phyloP scores from a whole-genome alignment of 2,113 vertebrate genomes.

The Oncorhynchus gorbuscha region DNA sequence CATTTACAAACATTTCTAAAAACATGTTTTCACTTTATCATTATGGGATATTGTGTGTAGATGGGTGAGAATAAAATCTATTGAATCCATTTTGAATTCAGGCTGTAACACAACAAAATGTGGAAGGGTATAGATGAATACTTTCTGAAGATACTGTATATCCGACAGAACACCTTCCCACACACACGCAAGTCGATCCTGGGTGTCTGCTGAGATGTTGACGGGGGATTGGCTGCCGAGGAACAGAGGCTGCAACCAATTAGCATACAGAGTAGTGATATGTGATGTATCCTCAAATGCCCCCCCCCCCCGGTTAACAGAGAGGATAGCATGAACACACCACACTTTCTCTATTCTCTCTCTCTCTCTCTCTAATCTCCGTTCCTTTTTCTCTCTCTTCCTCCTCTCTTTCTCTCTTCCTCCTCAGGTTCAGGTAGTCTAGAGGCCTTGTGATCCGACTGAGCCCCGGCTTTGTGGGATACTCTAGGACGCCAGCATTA shows the following conservation, averaged over 20 bases:
- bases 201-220: conserved; percentile 15
- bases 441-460: background rate
- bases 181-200: background rate
- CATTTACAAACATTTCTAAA: too few relatives aligned
- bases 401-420: background rate
- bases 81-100: too few relatives aligned
- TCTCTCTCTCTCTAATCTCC: background rate
- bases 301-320: conserved; percentile 2
- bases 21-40: too few relatives aligned
- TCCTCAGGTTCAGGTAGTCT: background rate
- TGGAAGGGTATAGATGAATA: too few relatives aligned
- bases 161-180: background rate
- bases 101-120: too few relatives aligned
- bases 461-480: background rate
- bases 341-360: background rate
- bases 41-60: too few relatives aligned
- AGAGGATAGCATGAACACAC: conserved; percentile 1
- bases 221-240: conserved; percentile 7
- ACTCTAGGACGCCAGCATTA: background rate
- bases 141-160: background rate
- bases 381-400: background rate
- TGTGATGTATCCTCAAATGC: conserved; percentile 13
- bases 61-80: too few relatives aligned
- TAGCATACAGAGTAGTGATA: conserved; percentile 14
- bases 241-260: conserved; percentile 21